A percentile compares a stretch with the other conserved stretches of the same genome.
These are phyloP conservation scores for Formica aserva DNA, from an alignment of 2,888 invertebrate genomes.

Conservation along the genomic window DNA sequence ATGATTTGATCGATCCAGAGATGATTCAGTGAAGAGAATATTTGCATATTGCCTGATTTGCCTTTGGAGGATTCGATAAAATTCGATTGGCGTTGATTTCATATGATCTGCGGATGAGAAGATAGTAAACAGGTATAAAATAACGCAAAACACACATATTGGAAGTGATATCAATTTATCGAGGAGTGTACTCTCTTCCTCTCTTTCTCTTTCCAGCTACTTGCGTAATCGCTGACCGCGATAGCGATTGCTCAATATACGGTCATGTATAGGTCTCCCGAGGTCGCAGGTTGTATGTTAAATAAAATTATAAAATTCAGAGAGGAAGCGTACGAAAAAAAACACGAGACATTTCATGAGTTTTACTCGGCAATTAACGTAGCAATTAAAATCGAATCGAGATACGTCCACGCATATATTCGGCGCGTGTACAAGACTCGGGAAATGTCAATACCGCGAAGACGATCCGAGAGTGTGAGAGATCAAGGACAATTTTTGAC, in stretches of 20 bases:
- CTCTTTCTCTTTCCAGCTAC: background rate
- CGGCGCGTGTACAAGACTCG: background rate
- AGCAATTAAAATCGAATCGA: background rate
- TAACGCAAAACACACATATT: background rate
- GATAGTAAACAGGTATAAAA: background rate
- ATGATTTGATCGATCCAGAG: background rate
- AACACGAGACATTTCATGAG: background rate
- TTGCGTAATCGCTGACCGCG: constrained; percentile 20
- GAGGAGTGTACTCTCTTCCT: background rate
- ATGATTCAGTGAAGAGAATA: constrained; percentile 1
- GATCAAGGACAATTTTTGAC: constrained; percentile 14
- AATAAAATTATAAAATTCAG: background rate
- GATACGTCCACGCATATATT: background rate
- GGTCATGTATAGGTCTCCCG: background rate
- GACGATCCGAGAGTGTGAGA: background rate
- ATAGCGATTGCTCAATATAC: constrained; percentile 10
- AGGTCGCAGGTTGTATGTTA: background rate
- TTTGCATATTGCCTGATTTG: background rate
- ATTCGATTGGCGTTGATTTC: background rate
- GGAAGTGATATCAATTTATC: background rate
- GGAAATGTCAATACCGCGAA: background rate
- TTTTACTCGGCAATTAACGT: background rate
- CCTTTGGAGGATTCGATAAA: background rate
- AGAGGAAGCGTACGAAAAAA: background rate
- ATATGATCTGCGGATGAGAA: background rate